Evolutionary conservation across 2,888 invertebrate species (phyloP).

Genomic region (Pachydiplax longipennis): DNA sequence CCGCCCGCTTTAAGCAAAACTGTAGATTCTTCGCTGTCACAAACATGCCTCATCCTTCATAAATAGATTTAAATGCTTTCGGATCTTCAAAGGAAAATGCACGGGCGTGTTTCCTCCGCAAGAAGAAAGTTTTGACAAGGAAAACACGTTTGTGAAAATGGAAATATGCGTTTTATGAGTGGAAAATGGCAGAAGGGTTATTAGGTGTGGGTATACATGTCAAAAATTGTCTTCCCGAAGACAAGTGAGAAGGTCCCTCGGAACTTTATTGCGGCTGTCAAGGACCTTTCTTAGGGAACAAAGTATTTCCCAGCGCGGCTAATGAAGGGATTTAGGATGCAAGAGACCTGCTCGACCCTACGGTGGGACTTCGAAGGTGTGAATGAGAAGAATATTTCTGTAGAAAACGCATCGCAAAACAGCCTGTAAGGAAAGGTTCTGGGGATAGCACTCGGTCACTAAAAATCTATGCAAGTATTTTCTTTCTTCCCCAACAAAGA

Average conservation of each 20-base stretch:
- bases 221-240: not conserved
- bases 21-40: not conserved
- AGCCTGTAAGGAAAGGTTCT: not conserved
- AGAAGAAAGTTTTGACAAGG: not conserved
- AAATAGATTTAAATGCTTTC: not conserved
- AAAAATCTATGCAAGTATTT: slow-evolving; percentile 13
- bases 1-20: too few species aligned
- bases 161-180: not conserved
- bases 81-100: not conserved
- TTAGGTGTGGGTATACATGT: not conserved
- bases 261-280: slow-evolving; percentile 2
- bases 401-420: not conserved
- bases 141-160: not conserved
- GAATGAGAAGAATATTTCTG: slow-evolving; percentile 19
- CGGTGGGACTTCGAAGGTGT: not conserved
- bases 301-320: not conserved
- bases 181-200: not conserved
- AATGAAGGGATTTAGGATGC: slow-evolving; percentile 7
- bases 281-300: not conserved
- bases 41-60: not conserved
- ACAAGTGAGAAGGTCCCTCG: not conserved
- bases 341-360: not conserved
- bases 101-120: not conserved
- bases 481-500: not conserved
- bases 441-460: not conserved